Conservation (phyloP, 2,113 vertebrate genomes). For the Lophotis ruficrista region DNA sequence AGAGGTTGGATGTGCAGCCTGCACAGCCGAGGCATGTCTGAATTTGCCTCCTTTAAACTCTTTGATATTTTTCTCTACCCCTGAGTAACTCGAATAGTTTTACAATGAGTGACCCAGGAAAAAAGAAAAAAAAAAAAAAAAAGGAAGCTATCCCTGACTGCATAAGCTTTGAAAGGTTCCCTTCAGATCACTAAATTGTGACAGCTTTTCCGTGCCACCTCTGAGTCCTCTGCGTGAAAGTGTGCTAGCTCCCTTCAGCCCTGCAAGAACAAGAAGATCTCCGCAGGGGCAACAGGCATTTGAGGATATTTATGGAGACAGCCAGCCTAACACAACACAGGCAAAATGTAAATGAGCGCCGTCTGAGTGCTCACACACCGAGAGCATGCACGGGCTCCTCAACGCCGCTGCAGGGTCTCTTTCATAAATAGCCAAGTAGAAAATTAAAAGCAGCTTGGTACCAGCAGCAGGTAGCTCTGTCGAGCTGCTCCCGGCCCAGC, state of each 20-base stretch:
- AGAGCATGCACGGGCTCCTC: fast-evolving
- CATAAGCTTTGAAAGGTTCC: not conserved
- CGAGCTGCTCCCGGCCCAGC: not conserved
- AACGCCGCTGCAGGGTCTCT: not conserved
- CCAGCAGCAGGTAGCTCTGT: not conserved
- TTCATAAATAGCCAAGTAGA: not conserved
- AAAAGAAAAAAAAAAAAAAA: not conserved
- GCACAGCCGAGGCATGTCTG: not conserved
- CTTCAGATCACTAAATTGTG: not conserved
- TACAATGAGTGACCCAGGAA: not conserved
- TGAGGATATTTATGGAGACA: not conserved
- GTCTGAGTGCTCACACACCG: not conserved
- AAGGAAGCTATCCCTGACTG: not conserved
- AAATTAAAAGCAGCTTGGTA: not conserved
- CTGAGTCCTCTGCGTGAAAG: not conserved
- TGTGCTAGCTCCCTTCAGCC: not conserved
- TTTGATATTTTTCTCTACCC: not conserved
- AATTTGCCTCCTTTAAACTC: conserved; percentile 35
- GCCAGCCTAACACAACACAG: not conserved
- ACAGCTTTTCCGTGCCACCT: not conserved
- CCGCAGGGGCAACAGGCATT: not conserved
- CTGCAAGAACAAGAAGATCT: not conserved
- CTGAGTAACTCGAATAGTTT: not conserved
- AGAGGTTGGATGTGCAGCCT: not conserved
- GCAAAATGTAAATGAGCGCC: not conserved